Percentiles rank a stretch among this genome's conserved stretches.
These are phyloP conservation scores for Linnaemya tessellans DNA, from an alignment of 2,888 invertebrate species.

Conservation along the genomic window DNA sequence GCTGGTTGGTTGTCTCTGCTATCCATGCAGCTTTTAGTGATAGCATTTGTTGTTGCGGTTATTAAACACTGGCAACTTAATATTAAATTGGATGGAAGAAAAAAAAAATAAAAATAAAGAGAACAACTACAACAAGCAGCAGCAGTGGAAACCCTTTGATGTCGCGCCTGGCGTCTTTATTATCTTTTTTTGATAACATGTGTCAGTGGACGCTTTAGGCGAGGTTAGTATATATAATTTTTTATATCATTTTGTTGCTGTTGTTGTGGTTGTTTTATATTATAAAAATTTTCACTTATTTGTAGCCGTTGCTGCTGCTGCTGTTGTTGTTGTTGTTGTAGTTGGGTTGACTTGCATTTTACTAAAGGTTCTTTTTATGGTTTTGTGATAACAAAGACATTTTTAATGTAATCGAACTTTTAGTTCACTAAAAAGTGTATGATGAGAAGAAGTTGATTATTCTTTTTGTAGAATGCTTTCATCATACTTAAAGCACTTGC, in stretches of 20 bases:
- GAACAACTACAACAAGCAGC: slow-evolving; percentile 16
- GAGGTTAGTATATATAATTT: slow-evolving; percentile 60
- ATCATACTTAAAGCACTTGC: slow-evolving; percentile 17
- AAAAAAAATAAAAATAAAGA: not conserved
- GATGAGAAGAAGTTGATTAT: slow-evolving; percentile 51
- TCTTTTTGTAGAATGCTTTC: not conserved
- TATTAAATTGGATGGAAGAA: slow-evolving; percentile 44
- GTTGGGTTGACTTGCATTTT: slow-evolving; percentile 52
- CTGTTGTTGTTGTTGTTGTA: not conserved
- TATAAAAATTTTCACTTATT: slow-evolving; percentile 18
- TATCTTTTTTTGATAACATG: slow-evolving; percentile 76
- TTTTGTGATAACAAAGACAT: slow-evolving; percentile 70
- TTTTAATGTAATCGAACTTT: slow-evolving; percentile 70
- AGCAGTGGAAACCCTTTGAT: slow-evolving; percentile 73
- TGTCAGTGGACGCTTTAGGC: slow-evolving; percentile 73
- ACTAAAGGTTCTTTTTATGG: slow-evolving; percentile 61
- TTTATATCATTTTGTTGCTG: slow-evolving; percentile 16
- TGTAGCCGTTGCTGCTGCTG: not conserved
- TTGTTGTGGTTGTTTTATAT: slow-evolving; percentile 12
- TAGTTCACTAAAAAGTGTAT: slow-evolving; percentile 54
- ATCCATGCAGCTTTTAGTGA: slow-evolving; percentile 58
- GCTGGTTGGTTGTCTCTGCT: slow-evolving; percentile 32
- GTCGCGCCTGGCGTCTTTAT: slow-evolving; percentile 80
- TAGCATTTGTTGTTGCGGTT: slow-evolving; percentile 47
- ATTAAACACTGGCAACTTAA: slow-evolving; percentile 62